A percentile compares a stretch with the other conserved stretches of the same genome.
phyloP scores from a whole-genome alignment of 2,797 vertebrate genomes.

The Sebastes alutus region DNA sequence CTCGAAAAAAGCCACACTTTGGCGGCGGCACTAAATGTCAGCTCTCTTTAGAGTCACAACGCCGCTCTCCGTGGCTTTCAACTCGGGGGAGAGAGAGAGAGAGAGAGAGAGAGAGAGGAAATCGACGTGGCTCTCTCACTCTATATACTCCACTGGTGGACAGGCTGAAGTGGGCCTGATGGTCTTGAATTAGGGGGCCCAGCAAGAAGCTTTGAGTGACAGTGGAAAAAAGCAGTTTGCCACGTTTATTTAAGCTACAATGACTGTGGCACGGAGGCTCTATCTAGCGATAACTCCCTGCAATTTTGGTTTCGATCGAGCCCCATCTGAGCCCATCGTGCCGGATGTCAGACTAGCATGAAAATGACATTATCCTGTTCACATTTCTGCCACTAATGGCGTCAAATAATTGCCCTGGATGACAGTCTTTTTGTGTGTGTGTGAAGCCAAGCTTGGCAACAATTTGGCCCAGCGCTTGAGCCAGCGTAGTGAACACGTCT shows the following conservation, averaged over 20 bases:
- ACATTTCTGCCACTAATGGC: slow-evolving; percentile 65
- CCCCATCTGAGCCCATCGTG: slow-evolving; percentile 55
- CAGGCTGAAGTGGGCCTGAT: slow-evolving; percentile 64
- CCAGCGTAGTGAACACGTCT: neutral
- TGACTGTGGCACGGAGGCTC: slow-evolving; percentile 20
- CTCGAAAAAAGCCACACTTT: slow-evolving; percentile 66
- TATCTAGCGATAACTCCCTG: slow-evolving; percentile 54
- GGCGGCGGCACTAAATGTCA: slow-evolving; percentile 74
- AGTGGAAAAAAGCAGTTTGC: slow-evolving; percentile 59
- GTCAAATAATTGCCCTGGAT: slow-evolving; percentile 54
- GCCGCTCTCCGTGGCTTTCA: slow-evolving; percentile 54
- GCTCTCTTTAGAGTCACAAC: slow-evolving; percentile 68
- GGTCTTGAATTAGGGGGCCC: slow-evolving; percentile 68
- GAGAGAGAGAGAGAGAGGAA: slow-evolving; percentile 40
- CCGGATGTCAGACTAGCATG: slow-evolving; percentile 55
- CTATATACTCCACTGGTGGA: slow-evolving; percentile 23
- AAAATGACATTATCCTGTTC: slow-evolving; percentile 60
- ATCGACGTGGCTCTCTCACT: slow-evolving; percentile 38
- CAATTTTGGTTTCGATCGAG: slow-evolving; percentile 61
- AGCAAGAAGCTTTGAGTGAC: slow-evolving; percentile 56
- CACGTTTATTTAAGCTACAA: slow-evolving; percentile 58
- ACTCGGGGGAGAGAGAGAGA: neutral
- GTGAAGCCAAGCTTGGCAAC: slow-evolving; percentile 10
- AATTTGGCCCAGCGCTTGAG: neutral
- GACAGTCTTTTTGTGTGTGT: slow-evolving; percentile 32